Conservation (phyloP, 2,113 vertebrate species). For the Pelusios castaneus region DNA sequence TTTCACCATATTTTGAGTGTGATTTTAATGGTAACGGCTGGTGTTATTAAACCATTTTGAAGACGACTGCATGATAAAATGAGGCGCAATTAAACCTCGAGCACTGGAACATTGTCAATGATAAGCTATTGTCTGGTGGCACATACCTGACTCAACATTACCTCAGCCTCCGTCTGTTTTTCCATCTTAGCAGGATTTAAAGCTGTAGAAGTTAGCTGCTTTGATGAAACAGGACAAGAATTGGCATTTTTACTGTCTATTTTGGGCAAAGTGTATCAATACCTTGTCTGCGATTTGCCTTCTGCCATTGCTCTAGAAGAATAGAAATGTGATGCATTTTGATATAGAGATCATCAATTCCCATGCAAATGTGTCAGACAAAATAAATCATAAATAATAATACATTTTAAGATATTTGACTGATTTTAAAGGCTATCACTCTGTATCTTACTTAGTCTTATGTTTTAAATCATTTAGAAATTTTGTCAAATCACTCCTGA, state of each 20-base stretch:
- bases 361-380: not conserved
- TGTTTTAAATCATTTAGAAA: not conserved
- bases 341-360: not conserved
- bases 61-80: not conserved
- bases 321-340: not conserved
- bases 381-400: accelerated
- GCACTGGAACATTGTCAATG: not conserved
- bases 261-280: not conserved
- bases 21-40: not conserved
- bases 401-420: not conserved
- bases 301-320: not conserved
- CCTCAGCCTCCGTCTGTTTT: not conserved
- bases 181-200: not conserved
- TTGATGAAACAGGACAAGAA: not conserved
- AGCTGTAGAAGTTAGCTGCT: not conserved
- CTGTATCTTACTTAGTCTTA: not conserved
- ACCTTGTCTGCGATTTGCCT: not conserved
- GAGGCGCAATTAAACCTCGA: not conserved
- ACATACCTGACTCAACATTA: not conserved
- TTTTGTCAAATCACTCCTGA: not conserved
- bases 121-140: not conserved
- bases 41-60: not conserved
- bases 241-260: not conserved
- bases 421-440: not conserved
- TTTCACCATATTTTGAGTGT: not conserved